Percentiles rank a stretch among this genome's conserved stretches.
phyloP scores from a whole-genome alignment of 1,140 invertebrate species.

The Mercenaria mercenaria region DNA sequence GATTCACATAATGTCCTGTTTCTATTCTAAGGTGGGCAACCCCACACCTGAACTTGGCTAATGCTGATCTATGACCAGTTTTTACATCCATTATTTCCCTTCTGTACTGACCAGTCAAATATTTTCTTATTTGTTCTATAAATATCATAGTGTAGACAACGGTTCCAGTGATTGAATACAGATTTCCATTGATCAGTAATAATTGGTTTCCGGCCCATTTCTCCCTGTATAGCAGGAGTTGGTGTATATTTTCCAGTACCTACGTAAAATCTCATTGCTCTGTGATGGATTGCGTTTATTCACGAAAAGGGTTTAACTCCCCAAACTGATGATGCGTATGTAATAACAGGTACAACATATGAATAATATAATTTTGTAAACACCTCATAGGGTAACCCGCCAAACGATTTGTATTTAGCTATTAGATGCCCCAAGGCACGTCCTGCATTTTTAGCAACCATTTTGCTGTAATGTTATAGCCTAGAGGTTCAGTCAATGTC shows the following conservation, averaged over 20 bases:
- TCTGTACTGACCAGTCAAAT: not conserved
- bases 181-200: too few species aligned
- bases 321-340: too few species aligned
- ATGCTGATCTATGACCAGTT: not conserved
- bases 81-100: not conserved
- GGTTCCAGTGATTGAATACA: too few species aligned
- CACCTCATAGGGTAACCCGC: not conserved
- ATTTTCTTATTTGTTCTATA: too few species aligned
- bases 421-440: not conserved
- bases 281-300: not conserved
- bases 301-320: not conserved
- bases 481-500: not conserved
- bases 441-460: not conserved
- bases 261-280: too few species aligned
- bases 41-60: too few species aligned
- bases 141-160: too few species aligned
- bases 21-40: not conserved
- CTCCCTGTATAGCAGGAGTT: not conserved
- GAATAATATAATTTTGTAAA: conserved; percentile 33
- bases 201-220: not conserved
- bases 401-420: not conserved
- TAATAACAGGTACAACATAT: too few species aligned
- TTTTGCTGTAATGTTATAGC: not conserved
- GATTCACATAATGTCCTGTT: not conserved
- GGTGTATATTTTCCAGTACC: not conserved